Evolutionary conservation across 2,888 invertebrate species (phyloP).

Genomic region (Portevinia maculata): DNA sequence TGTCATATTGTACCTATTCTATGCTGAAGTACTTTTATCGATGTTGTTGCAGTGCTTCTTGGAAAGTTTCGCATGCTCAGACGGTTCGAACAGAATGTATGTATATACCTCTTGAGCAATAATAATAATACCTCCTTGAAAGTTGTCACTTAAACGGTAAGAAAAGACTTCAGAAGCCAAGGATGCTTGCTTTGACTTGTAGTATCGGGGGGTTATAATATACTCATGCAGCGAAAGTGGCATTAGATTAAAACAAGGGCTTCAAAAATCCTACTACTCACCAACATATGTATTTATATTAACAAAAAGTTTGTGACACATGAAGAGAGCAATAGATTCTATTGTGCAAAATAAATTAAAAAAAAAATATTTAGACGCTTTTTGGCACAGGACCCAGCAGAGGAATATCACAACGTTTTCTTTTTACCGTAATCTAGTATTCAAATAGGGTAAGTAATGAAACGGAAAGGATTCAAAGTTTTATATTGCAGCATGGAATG

Average conservation of each 20-base stretch:
- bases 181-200: not conserved
- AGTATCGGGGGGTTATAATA: not conserved
- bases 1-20: not conserved
- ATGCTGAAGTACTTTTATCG: conserved; percentile 24
- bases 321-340: no score
- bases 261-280: conserved; percentile 1
- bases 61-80: conserved; percentile 21
- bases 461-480: no score
- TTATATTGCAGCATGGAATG: no score
- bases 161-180: conserved; percentile 1
- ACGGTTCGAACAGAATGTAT: not conserved
- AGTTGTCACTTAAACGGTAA: conserved; percentile 39
- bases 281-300: not conserved
- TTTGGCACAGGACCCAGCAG: no score
- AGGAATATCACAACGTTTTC: no score
- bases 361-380: no score
- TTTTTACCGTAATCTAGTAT: no score
- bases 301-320: no score
- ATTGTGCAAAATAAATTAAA: no score
- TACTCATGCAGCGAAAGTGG: conserved; percentile 3
- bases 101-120: conserved; percentile 36
- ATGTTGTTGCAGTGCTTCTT: conserved; percentile 46
- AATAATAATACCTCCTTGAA: conserved; percentile 32
- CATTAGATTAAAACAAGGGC: conserved; percentile 13
- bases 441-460: no score